Evolutionary conservation across 1,140 invertebrate genomes (phyloP).

Genomic region (Pseudomyrmex concolor): DNA sequence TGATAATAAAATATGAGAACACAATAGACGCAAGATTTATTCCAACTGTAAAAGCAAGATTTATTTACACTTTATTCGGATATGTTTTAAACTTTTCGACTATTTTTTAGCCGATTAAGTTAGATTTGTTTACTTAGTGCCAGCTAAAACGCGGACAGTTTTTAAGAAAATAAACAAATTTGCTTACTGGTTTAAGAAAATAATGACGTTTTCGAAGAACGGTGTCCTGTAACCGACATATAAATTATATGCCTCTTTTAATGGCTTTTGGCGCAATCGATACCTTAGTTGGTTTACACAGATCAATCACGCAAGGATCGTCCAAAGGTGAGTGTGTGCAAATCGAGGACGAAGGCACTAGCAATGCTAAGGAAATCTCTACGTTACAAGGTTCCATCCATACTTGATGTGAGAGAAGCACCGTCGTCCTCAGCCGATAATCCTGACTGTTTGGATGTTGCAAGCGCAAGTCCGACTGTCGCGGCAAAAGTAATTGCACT

Average conservation of each 20-base stretch:
- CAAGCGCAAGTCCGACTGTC: conserved; percentile 88
- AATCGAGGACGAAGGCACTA: conserved; percentile 89
- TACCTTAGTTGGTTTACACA: conserved; percentile 96
- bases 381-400: conserved; percentile 96
- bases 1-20: too few relatives aligned
- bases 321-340: conserved; percentile 85
- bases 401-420: conserved; percentile 95
- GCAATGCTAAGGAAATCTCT: conserved; percentile 93
- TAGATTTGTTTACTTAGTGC: too few relatives aligned
- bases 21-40: too few relatives aligned
- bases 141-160: too few relatives aligned
- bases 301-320: conserved; percentile 90
- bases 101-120: too few relatives aligned
- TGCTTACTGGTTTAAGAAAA: background rate
- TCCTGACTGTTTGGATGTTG: conserved; percentile 84
- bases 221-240: too few relatives aligned
- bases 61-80: too few relatives aligned
- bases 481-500: conserved; percentile 92
- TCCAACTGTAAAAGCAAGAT: too few relatives aligned
- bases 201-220: conserved; percentile 25
- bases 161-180: too few relatives aligned
- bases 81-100: too few relatives aligned
- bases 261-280: conserved; percentile 94
- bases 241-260: conserved; percentile 89
- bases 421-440: conserved; percentile 92